Conservation (phyloP, 2,797 vertebrate genomes). For the Amazona finschi region DNA sequence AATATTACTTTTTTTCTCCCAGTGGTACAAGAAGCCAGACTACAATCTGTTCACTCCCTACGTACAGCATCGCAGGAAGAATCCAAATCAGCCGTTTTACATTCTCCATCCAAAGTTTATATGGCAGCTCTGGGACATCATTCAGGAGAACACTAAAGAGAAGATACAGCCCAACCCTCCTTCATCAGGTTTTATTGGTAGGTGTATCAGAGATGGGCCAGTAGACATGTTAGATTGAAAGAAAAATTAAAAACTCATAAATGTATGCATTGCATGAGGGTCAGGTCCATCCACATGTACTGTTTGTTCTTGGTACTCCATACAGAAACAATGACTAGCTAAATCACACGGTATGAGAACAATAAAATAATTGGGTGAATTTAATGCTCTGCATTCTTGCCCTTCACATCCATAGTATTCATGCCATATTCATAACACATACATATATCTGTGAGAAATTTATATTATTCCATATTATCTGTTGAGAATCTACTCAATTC, state of each 20-base stretch:
- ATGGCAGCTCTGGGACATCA: constrained; percentile 97
- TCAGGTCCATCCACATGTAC: not conserved
- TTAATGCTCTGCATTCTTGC: not conserved
- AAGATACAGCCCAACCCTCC: constrained; percentile 98
- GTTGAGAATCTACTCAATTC: not conserved
- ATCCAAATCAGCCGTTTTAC: constrained; percentile 92
- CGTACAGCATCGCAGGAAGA: constrained; percentile 83
- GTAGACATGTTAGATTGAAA: not conserved
- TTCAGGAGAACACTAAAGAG: constrained; percentile 94
- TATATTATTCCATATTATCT: not conserved
- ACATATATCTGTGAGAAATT: not conserved
- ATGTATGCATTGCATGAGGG: not conserved
- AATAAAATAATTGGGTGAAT: not conserved
- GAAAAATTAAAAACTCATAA: not conserved
- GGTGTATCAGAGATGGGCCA: constrained; percentile 8
- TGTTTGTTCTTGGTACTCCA: not conserved
- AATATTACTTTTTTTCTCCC: not conserved
- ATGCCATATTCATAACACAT: not conserved
- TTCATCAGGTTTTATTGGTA: constrained; percentile 97
- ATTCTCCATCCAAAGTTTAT: constrained; percentile 95
- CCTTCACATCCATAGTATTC: not conserved
- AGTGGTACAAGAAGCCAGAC: constrained; percentile 97
- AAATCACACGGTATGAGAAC: not conserved
- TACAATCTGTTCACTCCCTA: constrained; percentile 97
- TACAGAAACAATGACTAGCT: not conserved